Evolutionary conservation across 2,113 vertebrate genomes (phyloP), one percentile per base, ranked within the genome.

Genomic region (Oncorhynchus mykiss): DNA sequence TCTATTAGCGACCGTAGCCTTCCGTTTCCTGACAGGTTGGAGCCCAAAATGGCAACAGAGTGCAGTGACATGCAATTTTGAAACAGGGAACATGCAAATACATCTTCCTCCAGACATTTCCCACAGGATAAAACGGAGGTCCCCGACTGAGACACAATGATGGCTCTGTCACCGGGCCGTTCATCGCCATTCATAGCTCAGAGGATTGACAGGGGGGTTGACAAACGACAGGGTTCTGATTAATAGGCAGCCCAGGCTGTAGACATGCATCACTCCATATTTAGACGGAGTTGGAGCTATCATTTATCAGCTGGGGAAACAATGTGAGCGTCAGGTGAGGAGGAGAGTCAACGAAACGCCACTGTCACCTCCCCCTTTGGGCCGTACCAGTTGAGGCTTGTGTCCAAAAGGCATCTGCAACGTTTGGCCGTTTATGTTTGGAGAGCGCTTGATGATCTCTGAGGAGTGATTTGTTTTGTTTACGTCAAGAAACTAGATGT

Each of bases 21-120:
- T 48, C 71, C 27, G 67, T 66, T 24, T 29, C 69, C 76, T 81
- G 82, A 81, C 76, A 81, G 73, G 31, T 59, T 71, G 34, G 27
- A 57, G 70, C 54, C 65, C 34, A 67, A 72, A 80, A 78, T 64
- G 69, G 78, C 75, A 75, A 71, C 68, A 67, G 71, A 80, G 48
- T 59, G 51, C 70, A 75, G 70, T 70, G 66, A 76, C 78, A 80
- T 84, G 48, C 76, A 80, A 81, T 85, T 77, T 78, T 82, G 76
- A 69, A 31, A 66, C 34, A 60, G 14, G 34, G 68, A 70, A 69
- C 73, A 49, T 51, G 78, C 71, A 18, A 72, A 45, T 74, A 73
- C 80, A 79, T 77, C 64, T 81, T 75, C 80, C 70, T 76, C 83
- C 78, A 73, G 70, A 82, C 75, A 72, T 78, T 76, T 62, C 64